Conservation (phyloP, 2,113 vertebrate genomes). For the Rhizomys pruinosus region DNA sequence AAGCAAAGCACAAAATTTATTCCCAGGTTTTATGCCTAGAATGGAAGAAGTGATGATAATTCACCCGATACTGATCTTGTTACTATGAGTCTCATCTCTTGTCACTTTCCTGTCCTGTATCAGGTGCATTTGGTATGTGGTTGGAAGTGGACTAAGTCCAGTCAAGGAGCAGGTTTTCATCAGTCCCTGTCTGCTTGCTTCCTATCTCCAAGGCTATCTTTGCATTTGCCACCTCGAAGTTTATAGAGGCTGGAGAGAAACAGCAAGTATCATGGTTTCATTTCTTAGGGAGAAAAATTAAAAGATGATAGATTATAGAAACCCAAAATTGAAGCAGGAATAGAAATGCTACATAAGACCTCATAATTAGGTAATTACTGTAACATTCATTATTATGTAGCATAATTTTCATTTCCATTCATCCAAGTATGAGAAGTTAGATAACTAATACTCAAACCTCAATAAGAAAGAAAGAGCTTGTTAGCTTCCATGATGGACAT, state of each 20-base stretch:
- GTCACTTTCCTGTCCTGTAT: neutral
- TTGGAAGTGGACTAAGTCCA: neutral
- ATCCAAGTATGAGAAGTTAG: neutral
- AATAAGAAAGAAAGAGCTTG: neutral
- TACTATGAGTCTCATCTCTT: neutral
- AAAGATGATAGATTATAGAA: neutral
- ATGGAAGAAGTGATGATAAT: neutral
- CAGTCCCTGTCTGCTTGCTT: neutral
- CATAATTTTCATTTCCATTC: conserved; percentile 37
- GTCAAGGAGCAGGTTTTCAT: neutral
- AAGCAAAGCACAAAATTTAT: conserved; percentile 43
- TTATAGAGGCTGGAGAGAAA: conserved; percentile 4
- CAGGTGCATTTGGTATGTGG: too few relatives aligned
- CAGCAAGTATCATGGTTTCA: neutral
- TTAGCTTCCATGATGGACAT: neutral
- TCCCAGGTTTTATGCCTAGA: neutral
- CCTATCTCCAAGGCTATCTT: conserved; percentile 6
- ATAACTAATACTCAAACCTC: neutral
- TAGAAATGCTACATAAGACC: neutral
- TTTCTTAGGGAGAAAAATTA: neutral
- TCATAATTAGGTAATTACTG: neutral
- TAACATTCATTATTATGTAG: too few relatives aligned
- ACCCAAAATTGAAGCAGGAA: neutral
- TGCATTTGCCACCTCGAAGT: conserved; percentile 16
- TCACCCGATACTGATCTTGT: neutral